Conservation (phyloP, 1,140 invertebrate species). For the Mylabris phalerata region DNA sequence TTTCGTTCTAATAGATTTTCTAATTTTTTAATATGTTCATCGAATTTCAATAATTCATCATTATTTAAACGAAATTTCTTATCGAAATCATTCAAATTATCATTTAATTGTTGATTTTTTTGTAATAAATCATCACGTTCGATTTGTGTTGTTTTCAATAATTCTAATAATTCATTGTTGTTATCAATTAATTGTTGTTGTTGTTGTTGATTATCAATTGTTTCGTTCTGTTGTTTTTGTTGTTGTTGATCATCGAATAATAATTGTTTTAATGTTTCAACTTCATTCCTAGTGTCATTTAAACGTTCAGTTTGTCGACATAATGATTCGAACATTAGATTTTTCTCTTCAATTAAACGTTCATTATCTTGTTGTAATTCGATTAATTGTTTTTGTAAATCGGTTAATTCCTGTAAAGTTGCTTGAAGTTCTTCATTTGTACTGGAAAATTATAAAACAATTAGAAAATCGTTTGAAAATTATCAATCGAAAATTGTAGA, state of each 20-base stretch:
- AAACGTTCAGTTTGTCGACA: slow-evolving; percentile 87
- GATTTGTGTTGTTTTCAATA: slow-evolving; percentile 77
- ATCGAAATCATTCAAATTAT: slow-evolving; percentile 52
- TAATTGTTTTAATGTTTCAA: slow-evolving; percentile 41
- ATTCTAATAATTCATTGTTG: slow-evolving; percentile 75
- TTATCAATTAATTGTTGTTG: slow-evolving; percentile 61
- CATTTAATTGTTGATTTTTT: slow-evolving; percentile 73
- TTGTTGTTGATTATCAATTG: slow-evolving; percentile 40
- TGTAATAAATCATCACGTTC: slow-evolving; percentile 63
- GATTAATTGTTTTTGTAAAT: slow-evolving; percentile 76
- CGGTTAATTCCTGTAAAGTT: slow-evolving; percentile 84
- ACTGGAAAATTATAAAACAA: slow-evolving; percentile 44
- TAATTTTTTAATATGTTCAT: slow-evolving; percentile 58
- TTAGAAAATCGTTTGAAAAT: background rate
- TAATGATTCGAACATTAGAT: slow-evolving; percentile 81
- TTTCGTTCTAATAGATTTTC: slow-evolving; percentile 65
- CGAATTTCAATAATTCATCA: slow-evolving; percentile 55
- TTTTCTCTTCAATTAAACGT: slow-evolving; percentile 78
- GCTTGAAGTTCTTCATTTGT: slow-evolving; percentile 95
- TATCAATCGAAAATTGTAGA: background rate
- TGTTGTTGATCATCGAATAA: slow-evolving; percentile 66
- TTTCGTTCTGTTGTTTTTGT: slow-evolving; percentile 12
- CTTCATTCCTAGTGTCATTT: slow-evolving; percentile 70
- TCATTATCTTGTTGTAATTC: slow-evolving; percentile 86
- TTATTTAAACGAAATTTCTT: slow-evolving; percentile 30